phyloP scores from a whole-genome alignment of 2,888 invertebrate genomes.

The Thereva nobilitata region DNA sequence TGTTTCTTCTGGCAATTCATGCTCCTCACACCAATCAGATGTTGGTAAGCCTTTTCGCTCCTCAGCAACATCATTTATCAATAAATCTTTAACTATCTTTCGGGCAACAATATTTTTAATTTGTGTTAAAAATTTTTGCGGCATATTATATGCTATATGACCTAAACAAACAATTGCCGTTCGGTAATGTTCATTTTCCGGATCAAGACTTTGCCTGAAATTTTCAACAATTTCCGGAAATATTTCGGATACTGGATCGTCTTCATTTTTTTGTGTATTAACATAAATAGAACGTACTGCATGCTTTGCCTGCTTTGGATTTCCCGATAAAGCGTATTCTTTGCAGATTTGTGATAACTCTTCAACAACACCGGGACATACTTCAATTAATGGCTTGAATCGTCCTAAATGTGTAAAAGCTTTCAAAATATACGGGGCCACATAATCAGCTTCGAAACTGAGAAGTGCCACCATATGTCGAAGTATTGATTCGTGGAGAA shows the following conservation, averaged over 20 bases:
- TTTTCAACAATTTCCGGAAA: constrained; percentile 84
- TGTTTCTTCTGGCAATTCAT: constrained; percentile 87
- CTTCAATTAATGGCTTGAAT: constrained; percentile 79
- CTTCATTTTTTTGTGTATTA: constrained; percentile 65
- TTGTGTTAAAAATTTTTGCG: constrained; percentile 84
- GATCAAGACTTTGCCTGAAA: constrained; percentile 73
- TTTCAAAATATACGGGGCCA: constrained; percentile 80
- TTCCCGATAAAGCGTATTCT: constrained; percentile 84
- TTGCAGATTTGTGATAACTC: constrained; percentile 84
- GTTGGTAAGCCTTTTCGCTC: constrained; percentile 58
- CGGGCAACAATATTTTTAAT: constrained; percentile 94
- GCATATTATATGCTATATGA: constrained; percentile 91
- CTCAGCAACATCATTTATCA: constrained; percentile 77
- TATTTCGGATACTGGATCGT: constrained; percentile 64
- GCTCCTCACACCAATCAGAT: constrained; percentile 78
- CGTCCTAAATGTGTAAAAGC: constrained; percentile 86
- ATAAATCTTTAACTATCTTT: constrained; percentile 91
- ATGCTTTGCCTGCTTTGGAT: constrained; percentile 95
- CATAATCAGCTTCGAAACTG: constrained; percentile 71
- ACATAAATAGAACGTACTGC: constrained; percentile 90
- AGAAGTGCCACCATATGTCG: constrained; percentile 74
- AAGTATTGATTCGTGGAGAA: constrained; percentile 83
- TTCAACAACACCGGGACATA: constrained; percentile 75
- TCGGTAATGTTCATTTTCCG: constrained; percentile 80
- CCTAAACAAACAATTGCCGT: constrained; percentile 94